Conservation (phyloP, 1,140 invertebrate genomes). For the Notospermus geniculatus region DNA sequence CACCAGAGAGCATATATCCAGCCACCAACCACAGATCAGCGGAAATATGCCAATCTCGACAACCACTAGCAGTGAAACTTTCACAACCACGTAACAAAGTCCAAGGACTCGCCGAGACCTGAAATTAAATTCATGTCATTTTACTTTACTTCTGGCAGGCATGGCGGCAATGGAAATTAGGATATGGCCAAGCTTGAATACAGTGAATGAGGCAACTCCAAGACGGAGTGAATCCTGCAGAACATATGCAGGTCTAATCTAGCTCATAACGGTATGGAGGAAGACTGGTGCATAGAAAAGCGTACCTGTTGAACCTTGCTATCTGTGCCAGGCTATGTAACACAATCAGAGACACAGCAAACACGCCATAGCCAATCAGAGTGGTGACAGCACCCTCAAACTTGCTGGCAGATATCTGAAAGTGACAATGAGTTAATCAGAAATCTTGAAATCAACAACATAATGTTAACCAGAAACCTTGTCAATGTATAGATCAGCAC, state of each 20-base stretch:
- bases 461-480: too few species aligned
- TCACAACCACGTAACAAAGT: slow-evolving; percentile 95
- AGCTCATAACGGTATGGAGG: too few species aligned
- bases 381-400: slow-evolving; percentile 93
- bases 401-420: slow-evolving; percentile 70
- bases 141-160: too few species aligned
- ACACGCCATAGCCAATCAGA: slow-evolving; percentile 84
- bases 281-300: too few species aligned
- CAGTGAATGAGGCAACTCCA: too few species aligned
- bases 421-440: slow-evolving; percentile 10
- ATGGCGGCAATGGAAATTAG: too few species aligned
- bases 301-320: slow-evolving; percentile 71
- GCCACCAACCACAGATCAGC: slow-evolving; percentile 96
- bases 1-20: slow-evolving; percentile 93
- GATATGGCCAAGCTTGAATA: too few species aligned
- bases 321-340: slow-evolving; percentile 71
- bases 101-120: slow-evolving; percentile 79
- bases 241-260: too few species aligned
- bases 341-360: slow-evolving; percentile 79
- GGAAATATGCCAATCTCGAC: slow-evolving; percentile 96
- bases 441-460: too few species aligned
- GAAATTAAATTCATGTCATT: too few species aligned
- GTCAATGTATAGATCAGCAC: too few species aligned
- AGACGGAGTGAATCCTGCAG: too few species aligned
- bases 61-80: slow-evolving; percentile 83